Percentiles rank a stretch among this genome's conserved stretches.
Conservation (phyloP, 2,113 vertebrate genomes). For the Phrynosoma platyrhinos region DNA sequence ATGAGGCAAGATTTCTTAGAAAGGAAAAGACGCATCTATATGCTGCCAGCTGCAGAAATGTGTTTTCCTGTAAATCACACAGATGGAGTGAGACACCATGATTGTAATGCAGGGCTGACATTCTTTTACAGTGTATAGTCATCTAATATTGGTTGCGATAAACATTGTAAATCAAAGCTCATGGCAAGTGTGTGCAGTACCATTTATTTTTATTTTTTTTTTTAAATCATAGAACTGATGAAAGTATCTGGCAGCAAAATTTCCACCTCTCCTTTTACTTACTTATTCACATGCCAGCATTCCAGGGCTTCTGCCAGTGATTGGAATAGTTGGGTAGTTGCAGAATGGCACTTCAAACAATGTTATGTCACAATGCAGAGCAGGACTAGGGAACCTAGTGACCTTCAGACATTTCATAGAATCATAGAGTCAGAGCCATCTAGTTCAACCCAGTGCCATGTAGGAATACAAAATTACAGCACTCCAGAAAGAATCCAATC, state of each 20-base stretch:
- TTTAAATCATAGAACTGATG: slow-evolving; percentile 12
- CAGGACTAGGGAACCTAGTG: neutral
- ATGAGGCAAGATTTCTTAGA: slow-evolving; percentile 42
- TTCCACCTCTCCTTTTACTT: slow-evolving; percentile 51
- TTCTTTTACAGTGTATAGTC: slow-evolving; percentile 43
- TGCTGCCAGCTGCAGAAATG: neutral
- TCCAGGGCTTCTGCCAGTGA: neutral
- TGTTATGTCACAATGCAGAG: neutral
- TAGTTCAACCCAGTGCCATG: too few relatives aligned
- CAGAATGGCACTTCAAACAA: neutral
- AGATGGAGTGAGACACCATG: slow-evolving; percentile 17
- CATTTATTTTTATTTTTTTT: neutral
- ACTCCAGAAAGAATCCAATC: too few relatives aligned
- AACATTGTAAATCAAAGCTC: slow-evolving; percentile 67
- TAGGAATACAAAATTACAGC: too few relatives aligned
- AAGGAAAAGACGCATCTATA: neutral
- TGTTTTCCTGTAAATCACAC: slow-evolving; percentile 65
- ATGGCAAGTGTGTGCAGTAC: neutral
- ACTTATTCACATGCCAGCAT: slow-evolving; percentile 56
- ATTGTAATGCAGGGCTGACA: slow-evolving; percentile 53
- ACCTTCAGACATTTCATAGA: neutral
- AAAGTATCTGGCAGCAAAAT: slow-evolving; percentile 62
- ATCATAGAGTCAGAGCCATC: too few relatives aligned
- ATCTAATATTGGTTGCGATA: slow-evolving; percentile 56
- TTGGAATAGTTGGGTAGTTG: neutral